A percentile compares a stretch with the other conserved stretches of the same genome.
phyloP scores from a whole-genome alignment of 2,888 invertebrate species.

The Serripes groenlandicus region DNA sequence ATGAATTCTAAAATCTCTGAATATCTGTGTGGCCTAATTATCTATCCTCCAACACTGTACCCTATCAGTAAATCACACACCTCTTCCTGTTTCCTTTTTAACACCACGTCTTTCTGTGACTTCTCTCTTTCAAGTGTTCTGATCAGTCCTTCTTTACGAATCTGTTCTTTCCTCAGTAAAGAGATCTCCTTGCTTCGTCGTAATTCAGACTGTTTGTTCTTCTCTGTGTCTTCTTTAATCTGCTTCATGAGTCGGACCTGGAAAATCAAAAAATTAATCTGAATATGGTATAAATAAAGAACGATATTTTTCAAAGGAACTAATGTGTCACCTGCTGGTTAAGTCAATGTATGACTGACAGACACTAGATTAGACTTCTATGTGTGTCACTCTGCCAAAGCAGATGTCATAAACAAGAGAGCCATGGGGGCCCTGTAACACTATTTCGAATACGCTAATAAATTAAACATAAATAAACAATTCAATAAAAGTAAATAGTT shows the following conservation, averaged over 20 bases:
- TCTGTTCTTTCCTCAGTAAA: slow-evolving; percentile 95
- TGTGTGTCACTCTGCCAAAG: too few species aligned
- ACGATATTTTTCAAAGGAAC: background rate
- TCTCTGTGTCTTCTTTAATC: slow-evolving; percentile 94
- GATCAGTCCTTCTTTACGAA: slow-evolving; percentile 95
- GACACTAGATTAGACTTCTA: too few species aligned
- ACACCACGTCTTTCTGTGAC: slow-evolving; percentile 94
- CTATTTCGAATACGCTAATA: too few species aligned
- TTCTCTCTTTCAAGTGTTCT: slow-evolving; percentile 94
- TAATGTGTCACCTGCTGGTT: too few species aligned
- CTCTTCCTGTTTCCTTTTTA: slow-evolving; percentile 89
- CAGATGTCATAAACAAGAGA: too few species aligned
- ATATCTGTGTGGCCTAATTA: too few species aligned
- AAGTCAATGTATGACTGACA: too few species aligned
- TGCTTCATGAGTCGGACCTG: slow-evolving; percentile 92
- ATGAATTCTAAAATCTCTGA: background rate
- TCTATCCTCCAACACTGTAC: too few species aligned
- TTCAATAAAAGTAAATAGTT: too few species aligned
- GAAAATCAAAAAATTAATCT: background rate
- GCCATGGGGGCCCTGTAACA: too few species aligned
- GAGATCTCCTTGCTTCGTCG: slow-evolving; percentile 94
- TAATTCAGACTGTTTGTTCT: slow-evolving; percentile 93
- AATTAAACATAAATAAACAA: too few species aligned
- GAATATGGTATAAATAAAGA: too few species aligned
- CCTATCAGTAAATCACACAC: slow-evolving; percentile 87